phyloP scores from a whole-genome alignment of 2,113 vertebrate genomes.

The Indicator maculatus region DNA sequence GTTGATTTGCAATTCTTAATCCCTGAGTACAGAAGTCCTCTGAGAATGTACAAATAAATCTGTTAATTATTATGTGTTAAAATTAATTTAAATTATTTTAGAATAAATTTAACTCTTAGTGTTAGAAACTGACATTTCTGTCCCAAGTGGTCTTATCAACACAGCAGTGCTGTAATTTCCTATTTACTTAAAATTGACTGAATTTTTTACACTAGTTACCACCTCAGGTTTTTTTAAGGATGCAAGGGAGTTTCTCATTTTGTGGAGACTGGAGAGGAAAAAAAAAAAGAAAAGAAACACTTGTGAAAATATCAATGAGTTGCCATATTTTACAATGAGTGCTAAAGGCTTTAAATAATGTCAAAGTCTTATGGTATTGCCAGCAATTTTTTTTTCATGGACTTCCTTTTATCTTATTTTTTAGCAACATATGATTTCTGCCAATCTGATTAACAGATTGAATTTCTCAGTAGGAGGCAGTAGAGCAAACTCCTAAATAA shows the following conservation, averaged over 20 bases:
- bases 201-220: constrained; percentile 15
- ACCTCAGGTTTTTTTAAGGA: not conserved
- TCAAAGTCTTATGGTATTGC: not conserved
- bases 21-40: not conserved
- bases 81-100: constrained; percentile 36
- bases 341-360: not conserved
- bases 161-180: not conserved
- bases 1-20: not conserved
- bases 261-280: not conserved
- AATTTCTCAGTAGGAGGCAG: not conserved
- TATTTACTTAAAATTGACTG: constrained; percentile 26
- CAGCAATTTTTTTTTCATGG: not conserved
- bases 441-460: not conserved
- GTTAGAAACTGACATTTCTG: constrained; percentile 28
- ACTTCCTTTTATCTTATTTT: not conserved
- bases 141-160: constrained; percentile 31
- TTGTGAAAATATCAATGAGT: constrained; percentile 32
- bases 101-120: constrained; percentile 1
- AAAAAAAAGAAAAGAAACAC: not conserved
- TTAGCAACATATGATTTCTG: not conserved
- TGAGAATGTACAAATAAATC: constrained; percentile 29
- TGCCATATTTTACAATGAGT: not conserved
- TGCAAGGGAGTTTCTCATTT: not conserved
- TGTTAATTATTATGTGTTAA: constrained; percentile 40
- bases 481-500: not conserved